Percentiles rank a stretch among this genome's conserved stretches.
Conservation (phyloP, 1,140 invertebrate genomes). For the Aphis gossypii region DNA sequence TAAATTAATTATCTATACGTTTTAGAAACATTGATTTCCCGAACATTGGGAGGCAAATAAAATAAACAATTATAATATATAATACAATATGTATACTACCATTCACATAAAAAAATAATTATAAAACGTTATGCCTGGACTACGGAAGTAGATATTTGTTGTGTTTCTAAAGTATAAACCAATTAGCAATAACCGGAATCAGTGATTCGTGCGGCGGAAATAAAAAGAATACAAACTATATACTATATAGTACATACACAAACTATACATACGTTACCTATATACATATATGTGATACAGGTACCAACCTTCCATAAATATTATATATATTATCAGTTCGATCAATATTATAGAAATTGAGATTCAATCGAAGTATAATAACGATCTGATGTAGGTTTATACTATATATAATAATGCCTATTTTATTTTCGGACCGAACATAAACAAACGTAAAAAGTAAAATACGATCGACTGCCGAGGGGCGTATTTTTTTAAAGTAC, state of each 20-base stretch:
- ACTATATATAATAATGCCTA: not conserved
- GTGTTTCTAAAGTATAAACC: not conserved
- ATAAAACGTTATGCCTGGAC: not conserved
- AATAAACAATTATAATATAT: not conserved
- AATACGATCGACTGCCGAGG: not conserved
- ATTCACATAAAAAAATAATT: not conserved
- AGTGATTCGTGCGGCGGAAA: not conserved
- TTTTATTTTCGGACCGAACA: not conserved
- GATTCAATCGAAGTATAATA: not conserved
- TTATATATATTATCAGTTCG: not conserved
- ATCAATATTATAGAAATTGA: not conserved
- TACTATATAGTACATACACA: not conserved
- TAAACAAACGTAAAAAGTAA: not conserved
- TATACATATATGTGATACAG: not conserved
- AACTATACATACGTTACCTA: not conserved
- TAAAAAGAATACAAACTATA: not conserved
- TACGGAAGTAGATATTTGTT: not conserved
- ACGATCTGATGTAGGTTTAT: not conserved
- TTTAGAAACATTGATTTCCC: not conserved
- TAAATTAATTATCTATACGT: not conserved
- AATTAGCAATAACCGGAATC: constrained; percentile 2
- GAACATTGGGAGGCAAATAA: not conserved
- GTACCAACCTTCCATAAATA: not conserved
- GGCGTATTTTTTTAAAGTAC: not conserved
- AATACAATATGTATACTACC: not conserved